Evolutionary conservation across 2,797 vertebrate genomes (phyloP), one percentile per base, ranked within the genome.

Genomic region (Peromyscus aztecus): DNA sequence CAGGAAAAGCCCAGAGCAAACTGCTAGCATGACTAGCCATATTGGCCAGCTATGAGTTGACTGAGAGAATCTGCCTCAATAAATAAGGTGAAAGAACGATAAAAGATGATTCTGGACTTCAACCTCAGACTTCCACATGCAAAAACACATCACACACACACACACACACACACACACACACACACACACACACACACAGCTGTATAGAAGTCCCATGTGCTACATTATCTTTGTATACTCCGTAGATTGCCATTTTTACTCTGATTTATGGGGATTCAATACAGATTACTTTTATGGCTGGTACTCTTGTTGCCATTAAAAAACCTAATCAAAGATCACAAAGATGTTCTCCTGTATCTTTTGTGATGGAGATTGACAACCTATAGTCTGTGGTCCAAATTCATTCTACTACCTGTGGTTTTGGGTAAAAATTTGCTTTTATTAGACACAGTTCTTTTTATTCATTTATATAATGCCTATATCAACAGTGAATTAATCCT

Each of bases 381-480:
- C 29, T 90, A 23, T 6, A 31, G n/a, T 67, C 2, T 80, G 7
- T 89, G 46, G 12, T 77, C 24, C 6, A 91, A 93, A 88, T 81
- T 6, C 23, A 67, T 77, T 67, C 34, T 0, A 65, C 27, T 46
- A 77, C 7, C 24, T 52, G 3, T n/a, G 71, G 63, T 85, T 92
- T 10, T 46, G 43, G 95, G 78, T 82, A 71, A 89, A 91, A 40
- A 7, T 46, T 77, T 61, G 78, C 21, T 94, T 96, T 90, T 86
- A 52, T 37, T 76, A 73, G 37, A 69, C 37, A 76, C 10, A 90
- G 19, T 27, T 49, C 31, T 37, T 31, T 5, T 85, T 75, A 81
- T 81, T 87, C 23, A 12, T 77, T 84, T 71, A 49, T n/a, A 81
- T 67, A 90, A 77, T 85, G 37, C 49, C 37, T 63, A 43, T 83